These are phyloP conservation scores for Torymus aiolomorphi DNA, from an alignment of 2,888 invertebrate species.

Conservation along the genomic window DNA sequence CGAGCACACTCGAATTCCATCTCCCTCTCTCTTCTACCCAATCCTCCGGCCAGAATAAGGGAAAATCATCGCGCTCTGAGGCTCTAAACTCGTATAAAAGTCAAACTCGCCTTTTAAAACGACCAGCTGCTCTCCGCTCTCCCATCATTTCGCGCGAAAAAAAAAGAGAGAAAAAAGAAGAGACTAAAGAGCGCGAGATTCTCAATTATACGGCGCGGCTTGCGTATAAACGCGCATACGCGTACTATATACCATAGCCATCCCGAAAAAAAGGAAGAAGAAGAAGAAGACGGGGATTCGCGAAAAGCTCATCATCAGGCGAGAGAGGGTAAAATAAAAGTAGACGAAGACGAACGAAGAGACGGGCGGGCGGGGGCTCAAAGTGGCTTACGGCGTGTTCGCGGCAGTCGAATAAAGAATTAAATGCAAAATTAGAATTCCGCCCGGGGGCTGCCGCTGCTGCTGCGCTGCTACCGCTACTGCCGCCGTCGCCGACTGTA, in stretches of 20 bases:
- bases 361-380: slow-evolving; percentile 35
- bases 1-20: slow-evolving; percentile 31
- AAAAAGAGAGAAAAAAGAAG: not conserved
- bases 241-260: not conserved
- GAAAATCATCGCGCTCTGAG: too few species aligned
- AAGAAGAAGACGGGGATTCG: slow-evolving; percentile 33
- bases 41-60: not conserved
- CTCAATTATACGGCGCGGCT: slow-evolving; percentile 39
- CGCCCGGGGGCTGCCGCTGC: slow-evolving; percentile 43
- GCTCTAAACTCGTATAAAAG: slow-evolving; percentile 46
- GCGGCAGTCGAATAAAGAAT: slow-evolving; percentile 65
- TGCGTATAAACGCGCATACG: slow-evolving; percentile 16
- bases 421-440: slow-evolving; percentile 67
- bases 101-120: slow-evolving; percentile 38
- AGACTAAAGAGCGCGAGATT: slow-evolving; percentile 26
- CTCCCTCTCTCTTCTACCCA: slow-evolving; percentile 11
- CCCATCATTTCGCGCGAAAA: not conserved
- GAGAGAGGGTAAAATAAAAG: not conserved
- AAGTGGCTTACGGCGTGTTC: slow-evolving; percentile 60
- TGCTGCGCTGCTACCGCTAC: slow-evolving; percentile 33
- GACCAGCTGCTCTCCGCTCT: not conserved
- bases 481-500: slow-evolving; percentile 60
- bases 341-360: not conserved
- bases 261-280: not conserved
- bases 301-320: slow-evolving; percentile 52